These are phyloP conservation scores for Platichthys stellatus DNA, from an alignment of 2,113 vertebrate genomes.

Conservation along the genomic window DNA sequence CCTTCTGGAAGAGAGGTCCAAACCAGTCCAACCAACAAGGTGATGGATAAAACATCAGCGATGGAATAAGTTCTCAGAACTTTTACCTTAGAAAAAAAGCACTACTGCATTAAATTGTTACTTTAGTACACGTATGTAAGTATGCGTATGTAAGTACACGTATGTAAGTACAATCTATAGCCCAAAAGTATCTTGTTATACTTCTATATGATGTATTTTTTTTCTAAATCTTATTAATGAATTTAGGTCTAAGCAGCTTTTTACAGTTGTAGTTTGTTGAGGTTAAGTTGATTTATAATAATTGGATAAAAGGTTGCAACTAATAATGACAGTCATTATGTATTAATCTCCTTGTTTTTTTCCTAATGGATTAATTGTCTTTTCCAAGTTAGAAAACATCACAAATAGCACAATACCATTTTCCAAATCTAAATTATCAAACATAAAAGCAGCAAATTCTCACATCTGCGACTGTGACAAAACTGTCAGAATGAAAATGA, in stretches of 20 bases:
- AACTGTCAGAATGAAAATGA: no score
- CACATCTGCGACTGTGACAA: no score
- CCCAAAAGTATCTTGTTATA: no score
- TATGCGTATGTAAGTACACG: no score
- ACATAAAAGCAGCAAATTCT: no score
- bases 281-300: background rate
- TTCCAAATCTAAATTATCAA: background rate
- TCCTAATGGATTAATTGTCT: background rate
- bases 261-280: background rate
- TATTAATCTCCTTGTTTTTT: background rate
- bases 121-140: no score
- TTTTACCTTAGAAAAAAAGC: constrained; percentile 1
- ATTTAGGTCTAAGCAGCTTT: background rate
- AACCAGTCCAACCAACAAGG: constrained; percentile 46
- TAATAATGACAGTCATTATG: background rate
- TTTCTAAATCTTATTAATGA: background rate
- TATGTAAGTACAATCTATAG: no score
- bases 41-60: constrained; percentile 9
- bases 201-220: background rate
- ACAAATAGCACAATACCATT: background rate
- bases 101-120: background rate
- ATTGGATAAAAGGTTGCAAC: background rate
- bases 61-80: background rate
- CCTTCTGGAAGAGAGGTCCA: constrained; percentile 69
- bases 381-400: background rate